Conservation (phyloP, 2,888 invertebrate genomes). For the Agrenia bidenticulata region DNA sequence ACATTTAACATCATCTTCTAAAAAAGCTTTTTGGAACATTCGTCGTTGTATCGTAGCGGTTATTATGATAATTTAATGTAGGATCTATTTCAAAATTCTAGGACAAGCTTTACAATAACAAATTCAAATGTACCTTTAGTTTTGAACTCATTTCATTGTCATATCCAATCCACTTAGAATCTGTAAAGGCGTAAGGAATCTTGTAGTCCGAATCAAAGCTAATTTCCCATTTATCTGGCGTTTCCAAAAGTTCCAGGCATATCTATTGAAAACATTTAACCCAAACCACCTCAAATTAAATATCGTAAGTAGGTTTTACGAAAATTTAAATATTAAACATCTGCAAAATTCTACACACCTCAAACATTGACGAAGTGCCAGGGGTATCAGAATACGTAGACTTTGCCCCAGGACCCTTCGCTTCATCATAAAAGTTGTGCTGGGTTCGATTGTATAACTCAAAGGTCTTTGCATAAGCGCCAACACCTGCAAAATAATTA, state of each 20-base stretch:
- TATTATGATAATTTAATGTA: too few species aligned
- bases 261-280: conserved; percentile 5
- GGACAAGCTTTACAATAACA: too few species aligned
- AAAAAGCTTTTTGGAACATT: too few species aligned
- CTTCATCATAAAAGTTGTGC: conserved; percentile 27
- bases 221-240: conserved; percentile 9
- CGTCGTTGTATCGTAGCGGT: too few species aligned
- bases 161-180: conserved; percentile 24
- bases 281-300: conserved; percentile 1
- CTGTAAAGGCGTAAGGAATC: conserved; percentile 22
- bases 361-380: neutral
- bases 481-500: conserved; percentile 54
- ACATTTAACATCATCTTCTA: too few species aligned
- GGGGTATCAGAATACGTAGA: neutral
- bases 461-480: conserved; percentile 57
- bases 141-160: conserved; percentile 5
- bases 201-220: conserved; percentile 15
- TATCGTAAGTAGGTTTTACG: too few species aligned
- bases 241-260: conserved; percentile 2
- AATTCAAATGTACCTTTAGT: neutral
- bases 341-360: neutral
- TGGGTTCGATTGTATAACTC: conserved; percentile 52
- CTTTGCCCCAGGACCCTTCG: conserved; percentile 50
- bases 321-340: too few species aligned
- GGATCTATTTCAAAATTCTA: too few species aligned